phyloP scores from a whole-genome alignment of 2,888 invertebrate species.

The Belgica antarctica region DNA sequence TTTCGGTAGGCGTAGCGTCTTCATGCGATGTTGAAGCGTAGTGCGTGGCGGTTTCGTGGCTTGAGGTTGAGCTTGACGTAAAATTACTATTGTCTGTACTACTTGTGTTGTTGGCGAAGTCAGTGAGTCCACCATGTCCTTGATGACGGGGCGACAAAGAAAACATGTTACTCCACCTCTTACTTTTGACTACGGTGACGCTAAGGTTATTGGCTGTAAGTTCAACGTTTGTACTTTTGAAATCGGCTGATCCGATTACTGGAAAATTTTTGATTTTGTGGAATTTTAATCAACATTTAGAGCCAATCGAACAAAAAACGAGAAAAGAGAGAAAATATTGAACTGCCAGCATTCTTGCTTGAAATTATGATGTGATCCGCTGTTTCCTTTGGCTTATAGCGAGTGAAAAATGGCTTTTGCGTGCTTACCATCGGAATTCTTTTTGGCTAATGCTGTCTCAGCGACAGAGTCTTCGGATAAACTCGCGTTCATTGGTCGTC shows the following conservation, averaged over 20 bases:
- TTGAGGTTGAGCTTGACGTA: not conserved
- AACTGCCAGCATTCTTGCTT: conserved; percentile 19
- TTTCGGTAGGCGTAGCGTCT: conserved; percentile 47
- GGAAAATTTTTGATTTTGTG: not conserved
- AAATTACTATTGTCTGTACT: conserved; percentile 30
- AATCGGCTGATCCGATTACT: not conserved
- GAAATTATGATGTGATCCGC: too few relatives aligned
- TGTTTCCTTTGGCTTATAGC: not conserved
- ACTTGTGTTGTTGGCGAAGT: conserved; percentile 29
- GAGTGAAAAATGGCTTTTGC: not conserved
- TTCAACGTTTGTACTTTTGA: conserved; percentile 39
- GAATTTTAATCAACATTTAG: too few relatives aligned
- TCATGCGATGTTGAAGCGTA: conserved; percentile 18
- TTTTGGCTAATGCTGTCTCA: conserved; percentile 75
- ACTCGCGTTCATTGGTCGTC: conserved; percentile 65
- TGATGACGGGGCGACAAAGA: conserved; percentile 31
- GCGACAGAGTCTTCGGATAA: conserved; percentile 80
- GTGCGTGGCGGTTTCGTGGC: conserved; percentile 9
- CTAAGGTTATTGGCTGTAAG: conserved; percentile 29
- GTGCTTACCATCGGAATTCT: conserved; percentile 80
- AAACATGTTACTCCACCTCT: conserved; percentile 34
- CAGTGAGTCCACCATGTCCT: not conserved
- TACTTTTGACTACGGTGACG: conserved; percentile 23
- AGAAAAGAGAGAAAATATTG: conserved; percentile 16
- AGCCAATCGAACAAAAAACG: not conserved